Base-by-base conservation (phyloP, 1,140 invertebrate genomes). In the Drosophila pectinifera region DNA sequence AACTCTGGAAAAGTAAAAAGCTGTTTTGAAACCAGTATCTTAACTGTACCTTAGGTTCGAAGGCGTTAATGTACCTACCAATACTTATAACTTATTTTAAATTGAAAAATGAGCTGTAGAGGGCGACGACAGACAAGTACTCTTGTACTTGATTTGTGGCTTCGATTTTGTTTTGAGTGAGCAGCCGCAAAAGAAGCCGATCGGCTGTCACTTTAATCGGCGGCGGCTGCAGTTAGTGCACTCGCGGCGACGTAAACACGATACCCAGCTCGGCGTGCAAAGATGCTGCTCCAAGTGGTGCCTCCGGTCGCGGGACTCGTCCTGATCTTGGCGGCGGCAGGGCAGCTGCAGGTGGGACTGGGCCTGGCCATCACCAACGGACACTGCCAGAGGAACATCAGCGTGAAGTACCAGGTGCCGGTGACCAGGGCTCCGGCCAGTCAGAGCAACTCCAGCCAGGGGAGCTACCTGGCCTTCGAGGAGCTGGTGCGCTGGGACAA, bases 361-460 rank as follows among this genome's bases (percentile, higher is more conserved):
- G 43, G 43, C n/a, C 39, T 89, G 68, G 64, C 75, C 65, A 88
- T 91, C 5, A 88, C 90, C 13, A 88, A 76, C 5, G 83, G 77
- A 1, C 85, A 91, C 61, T 91, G 90, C 42, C 80, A 82, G 55
- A 90, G 84, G 58, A 91, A 91, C 39, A 79, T 91, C 7, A 91
- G 85, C 10, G 83, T 85, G 2, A 90, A 91, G 76, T 91, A 91
- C 34, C 85, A 91, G 55, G 85, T 82, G 61, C 82, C 90, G 7
- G 70, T 91, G 34, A 79, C 82, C 4, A 83, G 55, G 38, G 54
- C 42, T 3, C 65, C 48, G 20, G n/a, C n/a, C 2, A 18, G n/a
- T 4, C 4, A 48, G 0, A 11, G 11, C n/a, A 80, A 68, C 43
- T 24, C 48, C 31, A 80, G 38, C 41, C 26, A 36, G 11, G 13